Base-by-base conservation (phyloP, 1,140 invertebrate genomes). In the Papilio dardanus region DNA sequence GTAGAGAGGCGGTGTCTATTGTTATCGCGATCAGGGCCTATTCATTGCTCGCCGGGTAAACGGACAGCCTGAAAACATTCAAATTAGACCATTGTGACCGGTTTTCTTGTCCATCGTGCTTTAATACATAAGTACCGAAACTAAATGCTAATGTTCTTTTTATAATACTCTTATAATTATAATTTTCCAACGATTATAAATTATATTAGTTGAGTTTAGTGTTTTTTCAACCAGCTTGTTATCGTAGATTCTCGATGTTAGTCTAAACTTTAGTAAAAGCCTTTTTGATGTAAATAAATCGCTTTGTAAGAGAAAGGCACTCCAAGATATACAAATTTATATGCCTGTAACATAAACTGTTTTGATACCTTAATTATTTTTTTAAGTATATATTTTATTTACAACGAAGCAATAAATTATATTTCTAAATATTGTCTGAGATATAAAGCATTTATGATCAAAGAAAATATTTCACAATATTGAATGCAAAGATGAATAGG, bases 61-160 rank as follows among this genome's bases (percentile, higher is more conserved):
- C 82, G 83, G 83, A 75, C 80, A 84, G 83, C 84, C 83, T 82
- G 82, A 81, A 86, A 89, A 90, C 86, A 88, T 88, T 88, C 82
- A 89, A 89, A 91, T 91, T 87, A 86, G 83, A 84, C 84, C 81
- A 87, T 88, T 89, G 83, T 91, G 82, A 81, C 81, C 80, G 80
- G 83, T 86, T 86, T 84, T 87, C 81, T 84, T 86, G 46, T 74
- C 71, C 77, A 71, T 81, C 76, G 58, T 35, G 58, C 65, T 75
- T 73, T 75, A 76, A 79, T 54, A 71, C 46, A 71, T 71, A 71
- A 68, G 54, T 7, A 58, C 54, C 54, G 10, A 58, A 58, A 58
- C 19, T 24, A 58, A 58, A 58, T 58, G 54, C 8, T 58, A 58
- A 28, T 12, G 54, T 58, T 12, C 8, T 28, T 28, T 58, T 58